Evolutionary conservation across 1,140 invertebrate genomes (phyloP).

Genomic region (Trachelipus rathkii): DNA sequence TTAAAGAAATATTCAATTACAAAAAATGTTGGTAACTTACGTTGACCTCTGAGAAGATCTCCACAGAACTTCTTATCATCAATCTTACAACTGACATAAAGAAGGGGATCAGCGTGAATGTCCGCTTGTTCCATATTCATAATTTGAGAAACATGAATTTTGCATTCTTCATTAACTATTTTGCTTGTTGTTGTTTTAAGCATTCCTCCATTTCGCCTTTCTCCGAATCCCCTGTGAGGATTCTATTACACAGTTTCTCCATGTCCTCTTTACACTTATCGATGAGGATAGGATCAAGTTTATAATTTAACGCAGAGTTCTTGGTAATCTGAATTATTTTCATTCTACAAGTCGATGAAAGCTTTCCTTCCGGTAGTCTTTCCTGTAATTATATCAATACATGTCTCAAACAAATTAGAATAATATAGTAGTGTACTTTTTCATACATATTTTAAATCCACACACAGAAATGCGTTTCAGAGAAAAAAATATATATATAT

Average conservation of each 20-base stretch:
- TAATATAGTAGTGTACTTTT: too few species aligned
- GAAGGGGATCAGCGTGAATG: conserved; percentile 58
- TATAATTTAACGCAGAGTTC: conserved; percentile 81
- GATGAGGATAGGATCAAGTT: conserved; percentile 74
- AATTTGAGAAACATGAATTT: conserved; percentile 69
- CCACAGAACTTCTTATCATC: conserved; percentile 56
- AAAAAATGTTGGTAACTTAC: conserved; percentile 47
- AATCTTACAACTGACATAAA: conserved; percentile 54
- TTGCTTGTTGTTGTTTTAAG: conserved; percentile 72
- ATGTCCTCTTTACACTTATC: conserved; percentile 64
- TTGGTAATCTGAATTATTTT: conserved; percentile 75
- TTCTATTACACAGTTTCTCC: conserved; percentile 41
- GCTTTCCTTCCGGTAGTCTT: conserved; percentile 67
- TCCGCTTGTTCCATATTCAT: conserved; percentile 57
- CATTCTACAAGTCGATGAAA: conserved; percentile 70
- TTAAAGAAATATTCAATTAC: too few species aligned
- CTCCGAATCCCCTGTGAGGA: conserved; percentile 56
- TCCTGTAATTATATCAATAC: conserved; percentile 47
- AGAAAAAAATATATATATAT: too few species aligned
- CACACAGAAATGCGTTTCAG: too few species aligned
- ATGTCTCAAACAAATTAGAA: too few species aligned
- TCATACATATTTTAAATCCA: too few species aligned
- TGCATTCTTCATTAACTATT: conserved; percentile 68
- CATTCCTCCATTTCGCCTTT: conserved; percentile 72
- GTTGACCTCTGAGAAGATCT: conserved; percentile 54